Conservation (phyloP, 2,113 vertebrate species). For the Poecilia latipinna region DNA sequence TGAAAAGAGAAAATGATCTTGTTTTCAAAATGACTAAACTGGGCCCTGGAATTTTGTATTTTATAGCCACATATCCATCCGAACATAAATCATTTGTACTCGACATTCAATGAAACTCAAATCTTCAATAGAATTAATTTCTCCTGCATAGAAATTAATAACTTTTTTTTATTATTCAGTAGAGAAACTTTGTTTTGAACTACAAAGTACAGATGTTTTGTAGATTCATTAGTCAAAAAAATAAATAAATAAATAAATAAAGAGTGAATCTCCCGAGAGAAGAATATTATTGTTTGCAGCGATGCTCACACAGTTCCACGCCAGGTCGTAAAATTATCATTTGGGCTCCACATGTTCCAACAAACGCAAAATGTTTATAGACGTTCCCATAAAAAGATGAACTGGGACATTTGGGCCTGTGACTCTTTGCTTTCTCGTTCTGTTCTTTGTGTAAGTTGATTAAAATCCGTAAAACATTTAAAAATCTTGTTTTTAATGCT, state of each 20-base stretch:
- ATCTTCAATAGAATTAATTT: not conserved
- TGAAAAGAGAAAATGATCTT: not conserved
- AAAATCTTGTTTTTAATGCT: not conserved
- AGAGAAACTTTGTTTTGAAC: not conserved
- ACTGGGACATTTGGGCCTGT: constrained; percentile 13
- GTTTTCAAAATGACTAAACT: not conserved
- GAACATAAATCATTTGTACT: not conserved
- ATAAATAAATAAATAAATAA: not conserved
- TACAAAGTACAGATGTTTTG: not conserved
- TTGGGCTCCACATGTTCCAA: constrained; percentile 1
- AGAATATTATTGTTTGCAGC: not conserved
- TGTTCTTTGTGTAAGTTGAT: not conserved
- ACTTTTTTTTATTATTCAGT: not conserved
- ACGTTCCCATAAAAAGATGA: constrained; percentile 7
- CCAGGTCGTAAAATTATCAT: constrained; percentile 39
- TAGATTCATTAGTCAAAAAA: not conserved
- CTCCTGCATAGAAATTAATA: too few relatives aligned
- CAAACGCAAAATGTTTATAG: constrained; percentile 22
- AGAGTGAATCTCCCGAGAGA: not conserved
- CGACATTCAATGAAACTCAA: too few relatives aligned
- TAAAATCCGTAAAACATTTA: not conserved
- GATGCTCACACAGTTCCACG: constrained; percentile 41
- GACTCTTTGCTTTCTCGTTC: not conserved
- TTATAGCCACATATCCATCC: not conserved
- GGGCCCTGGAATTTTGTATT: not conserved